These are phyloP conservation scores for Lithophane socia DNA, from an alignment of 2,888 invertebrate species.

Conservation along the genomic window DNA sequence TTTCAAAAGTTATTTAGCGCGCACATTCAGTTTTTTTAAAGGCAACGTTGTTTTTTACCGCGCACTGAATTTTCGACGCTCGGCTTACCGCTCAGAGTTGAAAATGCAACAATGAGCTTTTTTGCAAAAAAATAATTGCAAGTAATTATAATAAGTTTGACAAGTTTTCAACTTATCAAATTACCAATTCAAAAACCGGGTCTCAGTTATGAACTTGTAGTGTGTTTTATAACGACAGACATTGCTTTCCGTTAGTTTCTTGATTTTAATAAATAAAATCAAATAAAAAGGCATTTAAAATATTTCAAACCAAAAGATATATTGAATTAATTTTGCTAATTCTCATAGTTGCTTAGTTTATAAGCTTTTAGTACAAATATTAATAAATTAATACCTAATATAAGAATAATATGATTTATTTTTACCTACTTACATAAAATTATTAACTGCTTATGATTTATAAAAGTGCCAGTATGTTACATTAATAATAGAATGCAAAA, in stretches of 20 bases:
- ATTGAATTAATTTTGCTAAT: not conserved
- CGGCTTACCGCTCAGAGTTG: not conserved
- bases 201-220: too few species aligned
- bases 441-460: conserved; percentile 45
- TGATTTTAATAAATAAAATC: not conserved
- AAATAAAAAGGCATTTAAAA: not conserved
- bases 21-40: not conserved
- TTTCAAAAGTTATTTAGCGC: not conserved
- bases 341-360: not conserved
- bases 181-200: too few species aligned
- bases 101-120: not conserved
- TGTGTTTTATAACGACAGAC: not conserved
- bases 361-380: conserved; percentile 50
- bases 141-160: too few species aligned
- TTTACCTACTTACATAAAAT: not conserved
- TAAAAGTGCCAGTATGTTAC: conserved; percentile 47
- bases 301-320: conserved; percentile 24
- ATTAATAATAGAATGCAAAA: conserved; percentile 15
- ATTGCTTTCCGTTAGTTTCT: conserved; percentile 4
- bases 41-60: not conserved
- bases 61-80: not conserved
- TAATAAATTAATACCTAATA: conserved; percentile 15
- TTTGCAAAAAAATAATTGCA: too few species aligned
- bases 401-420: not conserved
- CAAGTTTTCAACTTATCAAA: too few species aligned